Base-by-base conservation (phyloP, 2,797 vertebrate species). In the Sebastes taczanowskii region DNA sequence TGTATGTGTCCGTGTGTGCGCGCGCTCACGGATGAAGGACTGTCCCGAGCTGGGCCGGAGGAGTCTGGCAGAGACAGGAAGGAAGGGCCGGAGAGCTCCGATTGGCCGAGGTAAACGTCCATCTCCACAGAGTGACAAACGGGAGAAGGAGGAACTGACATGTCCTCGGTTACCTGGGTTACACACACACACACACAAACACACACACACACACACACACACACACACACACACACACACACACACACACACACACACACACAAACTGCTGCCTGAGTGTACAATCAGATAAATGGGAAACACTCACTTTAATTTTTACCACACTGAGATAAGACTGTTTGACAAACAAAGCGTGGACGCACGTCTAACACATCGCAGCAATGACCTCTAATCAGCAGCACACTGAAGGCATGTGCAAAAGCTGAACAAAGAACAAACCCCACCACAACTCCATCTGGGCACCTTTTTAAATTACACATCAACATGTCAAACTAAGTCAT, bases 111-210 rank as follows among this genome's bases (percentile, higher is more conserved):
- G 75, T 87, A 89, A 49, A 95, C 84, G 0, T 97, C 96, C 94
- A 97, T 96, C 85, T 96, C 96, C 81, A 96, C 95, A 5, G 93
- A 93, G 79, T 95, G 92, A 71, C 92, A 91, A 20, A 92, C 68
- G 1, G 93, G 87, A 38, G 94, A 92, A 0, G 94, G 84, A 35
- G 93, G 93, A 25, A 77, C 79, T 0, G 94, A 95, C 23, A 92
- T 79, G 22, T 96, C 96, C 79, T 94, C 38, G 0, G 88, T 85
- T 34, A 95, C 92, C 96, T 97, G 88, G 11, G 80, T 85, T 11
- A 81, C 35, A 38, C 52, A 71, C 59, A 23, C 35, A 65, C 53
- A 34, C 49, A 35, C 52, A 70, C 49, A 22, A 27, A 64, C 52
- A 23, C 23, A 23, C 23, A 23, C 23, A 23, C 23, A 23, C 23